A percentile compares a stretch with the other conserved stretches of the same genome.
These are phyloP conservation scores for Magallana gigas DNA, from an alignment of 1,140 invertebrate species.

Conservation along the genomic window DNA sequence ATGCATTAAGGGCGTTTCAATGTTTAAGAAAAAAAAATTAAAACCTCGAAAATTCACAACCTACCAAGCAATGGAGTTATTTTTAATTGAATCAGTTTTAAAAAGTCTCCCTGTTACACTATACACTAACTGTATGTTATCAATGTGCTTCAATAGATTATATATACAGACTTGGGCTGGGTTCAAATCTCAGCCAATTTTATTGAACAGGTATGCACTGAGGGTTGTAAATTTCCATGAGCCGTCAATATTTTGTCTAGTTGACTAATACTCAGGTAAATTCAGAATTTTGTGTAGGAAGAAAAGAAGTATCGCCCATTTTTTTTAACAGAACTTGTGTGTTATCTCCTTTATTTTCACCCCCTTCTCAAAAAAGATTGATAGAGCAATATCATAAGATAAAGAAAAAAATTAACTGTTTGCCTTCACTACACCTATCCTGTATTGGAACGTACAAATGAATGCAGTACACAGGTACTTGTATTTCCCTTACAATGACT, in stretches of 20 bases:
- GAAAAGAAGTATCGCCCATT: not conserved
- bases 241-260: not conserved
- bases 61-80: constrained; percentile 12
- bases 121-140: constrained; percentile 6
- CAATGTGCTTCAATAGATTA: not conserved
- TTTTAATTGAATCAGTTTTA: not conserved
- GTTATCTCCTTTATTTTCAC: not conserved
- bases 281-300: constrained; percentile 16
- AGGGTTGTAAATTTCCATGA: not conserved
- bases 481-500: too few species aligned
- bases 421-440: too few species aligned
- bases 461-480: too few species aligned
- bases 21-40: not conserved
- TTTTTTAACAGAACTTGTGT: not conserved
- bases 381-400: too few species aligned
- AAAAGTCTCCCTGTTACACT: not conserved
- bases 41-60: not conserved
- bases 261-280: not conserved
- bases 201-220: constrained; percentile 23
- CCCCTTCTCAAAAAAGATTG: not conserved
- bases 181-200: constrained; percentile 24
- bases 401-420: too few species aligned
- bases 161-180: not conserved
- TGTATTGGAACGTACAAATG: too few species aligned
- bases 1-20: not conserved